Percentiles rank a stretch among this genome's conserved stretches.
These are phyloP conservation scores for Eretmocerus hayati DNA, from an alignment of 2,888 invertebrate genomes.

Conservation along the genomic window DNA sequence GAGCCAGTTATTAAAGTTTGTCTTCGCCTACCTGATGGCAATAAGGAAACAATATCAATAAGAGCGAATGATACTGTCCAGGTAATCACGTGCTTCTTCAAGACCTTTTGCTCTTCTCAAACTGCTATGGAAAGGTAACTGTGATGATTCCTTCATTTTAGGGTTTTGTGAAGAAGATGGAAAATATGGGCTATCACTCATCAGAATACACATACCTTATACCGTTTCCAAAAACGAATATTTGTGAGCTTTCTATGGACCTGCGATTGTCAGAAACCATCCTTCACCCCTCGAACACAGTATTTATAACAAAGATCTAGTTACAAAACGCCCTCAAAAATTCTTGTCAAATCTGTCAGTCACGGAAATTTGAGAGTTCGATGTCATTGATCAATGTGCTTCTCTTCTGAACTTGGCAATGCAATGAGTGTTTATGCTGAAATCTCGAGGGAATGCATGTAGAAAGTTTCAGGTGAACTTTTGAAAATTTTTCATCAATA, in stretches of 20 bases:
- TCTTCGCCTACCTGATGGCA: conserved; percentile 40
- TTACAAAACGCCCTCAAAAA: too few relatives aligned
- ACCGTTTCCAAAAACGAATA: conserved; percentile 41
- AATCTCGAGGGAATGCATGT: too few relatives aligned
- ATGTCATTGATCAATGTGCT: too few relatives aligned
- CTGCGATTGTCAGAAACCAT: conserved; percentile 39
- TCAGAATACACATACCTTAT: conserved; percentile 40
- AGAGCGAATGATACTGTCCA: conserved; percentile 37
- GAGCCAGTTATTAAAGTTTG: conserved; percentile 39
- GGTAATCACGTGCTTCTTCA: too few relatives aligned
- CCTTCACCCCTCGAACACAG: conserved; percentile 43
- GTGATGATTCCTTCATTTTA: conserved; percentile 21
- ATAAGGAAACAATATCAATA: conserved; percentile 41
- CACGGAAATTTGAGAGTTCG: too few relatives aligned
- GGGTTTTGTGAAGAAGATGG: conserved; percentile 40
- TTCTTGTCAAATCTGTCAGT: too few relatives aligned
- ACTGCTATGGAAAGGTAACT: too few relatives aligned
- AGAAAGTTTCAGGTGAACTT: too few relatives aligned
- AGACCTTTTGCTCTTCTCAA: too few relatives aligned
- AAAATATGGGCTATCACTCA: conserved; percentile 39
- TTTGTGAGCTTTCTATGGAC: conserved; percentile 37
- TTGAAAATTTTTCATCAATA: too few relatives aligned
- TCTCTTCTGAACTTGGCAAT: too few relatives aligned
- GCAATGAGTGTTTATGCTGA: too few relatives aligned
- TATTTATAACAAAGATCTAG: conserved; percentile 45